A percentile compares a stretch with the other conserved stretches of the same genome.
Evolutionary conservation across 2,797 vertebrate species (phyloP).

Genomic region (Perodicticus potto): DNA sequence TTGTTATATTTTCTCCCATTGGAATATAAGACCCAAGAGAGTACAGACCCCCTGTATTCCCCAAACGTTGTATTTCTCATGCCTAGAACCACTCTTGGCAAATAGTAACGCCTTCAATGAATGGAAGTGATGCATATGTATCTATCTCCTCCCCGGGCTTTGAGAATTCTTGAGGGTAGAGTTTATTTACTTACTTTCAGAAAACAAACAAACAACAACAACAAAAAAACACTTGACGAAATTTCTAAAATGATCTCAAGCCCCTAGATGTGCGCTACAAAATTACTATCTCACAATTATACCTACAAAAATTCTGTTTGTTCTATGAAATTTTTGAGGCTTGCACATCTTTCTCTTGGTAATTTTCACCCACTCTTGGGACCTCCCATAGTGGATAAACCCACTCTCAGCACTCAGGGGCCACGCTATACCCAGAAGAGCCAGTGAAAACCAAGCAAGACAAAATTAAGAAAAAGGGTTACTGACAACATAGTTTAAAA

Average conservation of each 20-base stretch:
- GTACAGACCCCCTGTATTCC: neutral
- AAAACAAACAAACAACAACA: too few species aligned
- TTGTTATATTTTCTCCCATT: rapidly evolving
- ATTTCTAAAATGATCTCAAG: neutral
- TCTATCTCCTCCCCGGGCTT: neutral
- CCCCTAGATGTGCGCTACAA: neutral
- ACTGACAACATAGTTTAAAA: neutral
- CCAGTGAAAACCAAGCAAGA: neutral
- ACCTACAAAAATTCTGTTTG: neutral
- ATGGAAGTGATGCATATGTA: neutral
- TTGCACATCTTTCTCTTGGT: neutral
- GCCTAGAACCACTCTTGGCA: neutral
- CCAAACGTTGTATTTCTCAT: neutral
- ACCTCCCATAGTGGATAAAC: neutral
- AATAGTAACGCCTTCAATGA: neutral
- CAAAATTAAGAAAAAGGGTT: neutral
- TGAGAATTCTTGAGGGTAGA: neutral
- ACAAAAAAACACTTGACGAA: neutral
- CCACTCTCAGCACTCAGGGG: neutral
- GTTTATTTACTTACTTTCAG: neutral
- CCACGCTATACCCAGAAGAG: neutral
- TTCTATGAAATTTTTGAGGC: neutral
- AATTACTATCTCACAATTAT: neutral
- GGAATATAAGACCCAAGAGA: neutral
- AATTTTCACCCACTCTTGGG: neutral